Evolutionary conservation across 1,140 invertebrate species (phyloP), one percentile per base, ranked within the genome.

Genomic region (Teleogryllus occipitalis): DNA sequence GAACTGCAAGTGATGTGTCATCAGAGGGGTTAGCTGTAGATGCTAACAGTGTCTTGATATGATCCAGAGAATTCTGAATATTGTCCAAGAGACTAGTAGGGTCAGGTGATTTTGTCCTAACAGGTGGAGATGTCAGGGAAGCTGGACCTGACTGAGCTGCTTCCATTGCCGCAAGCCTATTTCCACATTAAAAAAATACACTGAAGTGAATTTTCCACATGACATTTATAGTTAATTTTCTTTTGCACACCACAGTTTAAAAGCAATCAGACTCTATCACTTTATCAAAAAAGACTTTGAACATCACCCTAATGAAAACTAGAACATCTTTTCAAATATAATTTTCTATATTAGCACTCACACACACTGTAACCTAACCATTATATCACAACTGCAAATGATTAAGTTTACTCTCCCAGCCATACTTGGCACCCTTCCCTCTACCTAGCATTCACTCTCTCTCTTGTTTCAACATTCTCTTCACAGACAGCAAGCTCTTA

Each of bases 11-110:
- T n/a, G 89, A 90, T 10, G 90, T 89, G 80, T 90, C 88, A 83
- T 93, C 92, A 10, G 91, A 90, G 27, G 92, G 89, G 86, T 91
- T 91, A 39, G 90, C 89, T 80, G 87, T 88, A 49, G 90, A 90
- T 77, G 87, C 85, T 80, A 93, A 83, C 78, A 93, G 86, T 74
- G 89, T 86, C 82, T 90, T 89, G 10, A 86, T 85, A 82, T 89
- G 88, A 49, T 87, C 84, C 18, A 89, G 81, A 76, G 88, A 84
- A 78, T 86, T 85, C 48, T 82, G 82, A 15, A 85, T 86, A 47
- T 85, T 84, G 82, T 88, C 86, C 47, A 88, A 82, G 80, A 83
- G 80, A 78, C 78, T 84, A 49, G 82, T 82, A 21, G 82, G 82
- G 27, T 81, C 84, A 81, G 54, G 18, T 14, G 54, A 14, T 65